Evolutionary conservation across 2,113 vertebrate genomes (phyloP).

Genomic region (Nanorana parkeri): DNA sequence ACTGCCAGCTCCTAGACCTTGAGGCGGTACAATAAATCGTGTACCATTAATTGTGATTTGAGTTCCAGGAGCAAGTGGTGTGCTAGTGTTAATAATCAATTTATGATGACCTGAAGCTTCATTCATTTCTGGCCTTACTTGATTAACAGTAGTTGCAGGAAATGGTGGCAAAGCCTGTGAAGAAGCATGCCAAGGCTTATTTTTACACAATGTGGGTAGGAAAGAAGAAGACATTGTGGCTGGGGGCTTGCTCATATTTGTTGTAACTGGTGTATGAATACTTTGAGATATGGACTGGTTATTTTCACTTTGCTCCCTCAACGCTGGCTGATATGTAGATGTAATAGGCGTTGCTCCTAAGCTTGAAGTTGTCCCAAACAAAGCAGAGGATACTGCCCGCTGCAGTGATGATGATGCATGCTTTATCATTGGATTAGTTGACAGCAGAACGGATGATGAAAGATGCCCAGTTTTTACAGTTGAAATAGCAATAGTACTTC

Average conservation of each 20-base stretch:
- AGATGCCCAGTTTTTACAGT: conserved; percentile 85
- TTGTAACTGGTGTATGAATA: conserved; percentile 67
- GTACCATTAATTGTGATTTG: conserved; percentile 93
- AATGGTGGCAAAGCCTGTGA: conserved; percentile 60
- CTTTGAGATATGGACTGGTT: conserved; percentile 69
- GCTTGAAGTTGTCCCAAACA: conserved; percentile 64
- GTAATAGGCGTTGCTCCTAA: conserved; percentile 63
- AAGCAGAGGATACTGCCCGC: conserved; percentile 70
- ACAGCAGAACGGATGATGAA: conserved; percentile 81
- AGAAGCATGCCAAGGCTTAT: conserved; percentile 60
- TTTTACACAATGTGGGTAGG: conserved; percentile 66
- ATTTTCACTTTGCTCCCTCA: conserved; percentile 68
- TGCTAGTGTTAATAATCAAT: conserved; percentile 90
- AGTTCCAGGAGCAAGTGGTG: conserved; percentile 89
- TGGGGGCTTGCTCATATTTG: conserved; percentile 68
- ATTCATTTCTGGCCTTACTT: conserved; percentile 64
- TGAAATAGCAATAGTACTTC: conserved; percentile 76
- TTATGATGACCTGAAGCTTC: conserved; percentile 84
- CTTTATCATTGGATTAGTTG: conserved; percentile 73
- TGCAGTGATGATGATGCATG: conserved; percentile 71
- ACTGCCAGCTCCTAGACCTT: conserved; percentile 90
- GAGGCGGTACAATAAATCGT: conserved; percentile 89
- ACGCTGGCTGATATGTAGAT: conserved; percentile 61
- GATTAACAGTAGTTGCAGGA: conserved; percentile 62
- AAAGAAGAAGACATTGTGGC: conserved; percentile 59